phyloP scores from a whole-genome alignment of 1,140 invertebrate genomes.

The Panulirus ornatus region DNA sequence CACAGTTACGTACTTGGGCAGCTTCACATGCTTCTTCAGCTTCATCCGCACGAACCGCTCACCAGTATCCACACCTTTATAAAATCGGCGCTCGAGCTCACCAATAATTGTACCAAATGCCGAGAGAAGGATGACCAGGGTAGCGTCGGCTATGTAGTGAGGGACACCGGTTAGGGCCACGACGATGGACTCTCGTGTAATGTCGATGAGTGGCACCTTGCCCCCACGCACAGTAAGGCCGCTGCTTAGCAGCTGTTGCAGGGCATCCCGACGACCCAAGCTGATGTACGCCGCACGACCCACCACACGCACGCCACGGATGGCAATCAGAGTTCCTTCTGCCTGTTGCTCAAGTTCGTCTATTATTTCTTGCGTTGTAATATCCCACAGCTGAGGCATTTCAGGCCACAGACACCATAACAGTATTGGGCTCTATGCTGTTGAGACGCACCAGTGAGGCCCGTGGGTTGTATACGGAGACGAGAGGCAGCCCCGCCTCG shows the following conservation, averaged over 20 bases:
- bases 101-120: conserved; percentile 78
- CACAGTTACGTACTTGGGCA: conserved; percentile 76
- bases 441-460: conserved; percentile 76
- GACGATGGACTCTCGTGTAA: conserved; percentile 76
- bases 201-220: conserved; percentile 77
- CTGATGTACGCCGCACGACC: conserved; percentile 77
- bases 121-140: conserved; percentile 77
- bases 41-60: conserved; percentile 78
- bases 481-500: conserved; percentile 73
- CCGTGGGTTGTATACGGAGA: conserved; percentile 73
- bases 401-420: conserved; percentile 76
- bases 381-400: conserved; percentile 75
- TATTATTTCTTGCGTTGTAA: conserved; percentile 78
- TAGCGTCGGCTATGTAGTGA: conserved; percentile 77
- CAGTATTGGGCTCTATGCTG: conserved; percentile 77
- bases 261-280: conserved; percentile 76
- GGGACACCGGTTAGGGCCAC: conserved; percentile 77
- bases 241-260: conserved; percentile 75
- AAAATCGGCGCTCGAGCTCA: conserved; percentile 78
- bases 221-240: conserved; percentile 77
- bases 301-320: conserved; percentile 77
- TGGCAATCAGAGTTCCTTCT: conserved; percentile 76
- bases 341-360: conserved; percentile 78
- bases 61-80: conserved; percentile 79
- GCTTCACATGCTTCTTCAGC: conserved; percentile 75